phyloP scores from a whole-genome alignment of 2,888 invertebrate species.

The Agrotis puta region DNA sequence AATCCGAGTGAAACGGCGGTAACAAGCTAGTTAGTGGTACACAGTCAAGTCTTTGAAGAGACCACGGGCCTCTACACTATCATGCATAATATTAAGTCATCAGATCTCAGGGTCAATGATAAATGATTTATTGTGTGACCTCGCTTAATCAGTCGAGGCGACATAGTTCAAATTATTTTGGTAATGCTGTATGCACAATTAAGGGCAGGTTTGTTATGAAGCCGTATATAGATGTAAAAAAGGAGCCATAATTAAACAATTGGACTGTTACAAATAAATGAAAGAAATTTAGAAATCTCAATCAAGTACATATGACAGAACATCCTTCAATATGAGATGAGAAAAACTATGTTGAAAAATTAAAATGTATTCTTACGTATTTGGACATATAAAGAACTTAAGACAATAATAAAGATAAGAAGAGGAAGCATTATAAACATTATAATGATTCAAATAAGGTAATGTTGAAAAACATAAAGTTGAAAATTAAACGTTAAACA shows the following conservation, averaged over 20 bases:
- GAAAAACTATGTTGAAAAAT: too few relatives aligned
- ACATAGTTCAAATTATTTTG: constrained; percentile 52
- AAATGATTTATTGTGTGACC: constrained; percentile 47
- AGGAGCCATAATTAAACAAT: neutral
- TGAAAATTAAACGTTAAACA: neutral
- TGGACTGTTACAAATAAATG: neutral
- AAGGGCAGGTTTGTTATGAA: neutral
- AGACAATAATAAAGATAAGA: too few relatives aligned
- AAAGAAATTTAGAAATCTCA: too few relatives aligned
- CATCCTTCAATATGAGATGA: too few relatives aligned
- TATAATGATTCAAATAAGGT: too few relatives aligned
- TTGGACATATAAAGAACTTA: too few relatives aligned
- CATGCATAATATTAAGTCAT: constrained; percentile 28
- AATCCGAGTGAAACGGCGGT: neutral
- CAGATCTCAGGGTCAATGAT: constrained; percentile 42
- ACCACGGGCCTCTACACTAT: constrained; percentile 1
- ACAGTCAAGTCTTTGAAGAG: constrained; percentile 6
- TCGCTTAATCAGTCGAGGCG: constrained; percentile 57
- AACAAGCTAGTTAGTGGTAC: neutral
- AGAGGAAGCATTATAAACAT: too few relatives aligned
- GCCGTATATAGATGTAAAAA: neutral
- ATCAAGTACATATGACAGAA: too few relatives aligned
- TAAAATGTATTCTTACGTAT: too few relatives aligned
- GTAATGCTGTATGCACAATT: constrained; percentile 14
- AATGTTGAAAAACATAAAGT: neutral